Percentiles rank a stretch among this genome's conserved stretches.
Conservation (phyloP, 2,797 vertebrate genomes). For the Coreius guichenoti region DNA sequence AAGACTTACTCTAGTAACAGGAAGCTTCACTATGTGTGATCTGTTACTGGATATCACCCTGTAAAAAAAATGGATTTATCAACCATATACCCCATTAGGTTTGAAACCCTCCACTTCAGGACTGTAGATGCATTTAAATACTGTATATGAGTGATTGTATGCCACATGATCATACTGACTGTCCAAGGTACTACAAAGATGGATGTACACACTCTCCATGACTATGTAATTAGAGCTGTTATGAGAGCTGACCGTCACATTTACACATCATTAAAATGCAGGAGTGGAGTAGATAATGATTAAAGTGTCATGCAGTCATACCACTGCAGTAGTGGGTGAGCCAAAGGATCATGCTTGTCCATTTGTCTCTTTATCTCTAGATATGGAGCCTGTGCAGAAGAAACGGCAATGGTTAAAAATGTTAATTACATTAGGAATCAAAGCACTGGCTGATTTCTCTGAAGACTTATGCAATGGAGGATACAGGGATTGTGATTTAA, state of each 20-base stretch:
- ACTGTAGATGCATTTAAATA: not conserved
- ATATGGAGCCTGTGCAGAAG: conserved; percentile 84
- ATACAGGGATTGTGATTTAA: not conserved
- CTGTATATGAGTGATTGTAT: not conserved
- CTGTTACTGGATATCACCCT: conserved; percentile 95
- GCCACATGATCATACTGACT: conserved; percentile 1
- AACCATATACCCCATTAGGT: conserved; percentile 8
- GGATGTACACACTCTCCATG: conserved; percentile 14
- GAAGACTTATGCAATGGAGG: not conserved
- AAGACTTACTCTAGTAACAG: conserved; percentile 87
- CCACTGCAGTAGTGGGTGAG: conserved; percentile 90
- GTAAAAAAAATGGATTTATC: conserved; percentile 65
- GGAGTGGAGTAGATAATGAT: not conserved
- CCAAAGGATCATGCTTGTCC: conserved; percentile 90
- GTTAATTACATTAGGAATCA: not conserved
- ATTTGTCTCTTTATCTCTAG: conserved; percentile 94
- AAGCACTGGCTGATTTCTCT: not conserved
- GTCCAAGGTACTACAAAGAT: not conserved
- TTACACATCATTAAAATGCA: conserved; percentile 26
- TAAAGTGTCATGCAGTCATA: conserved; percentile 63
- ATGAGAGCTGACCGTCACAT: conserved; percentile 7
- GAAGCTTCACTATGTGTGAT: conserved; percentile 92
- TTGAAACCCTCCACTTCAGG: not conserved
- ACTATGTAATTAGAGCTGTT: conserved; percentile 1
- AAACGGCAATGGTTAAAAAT: not conserved